Percentiles rank a stretch among this genome's conserved stretches.
phyloP scores from a whole-genome alignment of 2,888 invertebrate species.

The Ypsolopha scabrella region DNA sequence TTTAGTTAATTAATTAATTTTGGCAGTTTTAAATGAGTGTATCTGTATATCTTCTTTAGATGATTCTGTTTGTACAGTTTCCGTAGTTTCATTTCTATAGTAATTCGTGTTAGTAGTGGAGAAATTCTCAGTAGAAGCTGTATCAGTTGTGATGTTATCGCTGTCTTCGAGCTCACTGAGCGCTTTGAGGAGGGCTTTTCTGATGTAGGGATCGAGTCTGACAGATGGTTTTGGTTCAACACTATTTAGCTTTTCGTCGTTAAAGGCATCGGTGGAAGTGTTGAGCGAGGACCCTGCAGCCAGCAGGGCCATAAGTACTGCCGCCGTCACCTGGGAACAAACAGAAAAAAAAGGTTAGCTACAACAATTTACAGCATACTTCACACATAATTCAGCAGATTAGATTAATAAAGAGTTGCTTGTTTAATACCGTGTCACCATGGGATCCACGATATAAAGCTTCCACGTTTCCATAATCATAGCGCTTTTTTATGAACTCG shows the following conservation, averaged over 20 bases:
- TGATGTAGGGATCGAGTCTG: conserved; percentile 78
- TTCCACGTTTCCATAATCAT: conserved; percentile 43
- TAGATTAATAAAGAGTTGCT: conserved; percentile 9
- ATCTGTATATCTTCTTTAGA: conserved; percentile 57
- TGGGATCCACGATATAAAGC: conserved; percentile 16
- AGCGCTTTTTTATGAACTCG: conserved; percentile 33
- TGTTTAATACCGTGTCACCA: conserved; percentile 12
- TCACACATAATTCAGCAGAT: conserved; percentile 5
- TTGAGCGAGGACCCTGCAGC: conserved; percentile 36
- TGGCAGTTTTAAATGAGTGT: conserved; percentile 72
- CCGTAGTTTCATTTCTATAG: conserved; percentile 18
- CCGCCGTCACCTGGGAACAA: conserved; percentile 41
- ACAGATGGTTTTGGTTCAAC: conserved; percentile 65
- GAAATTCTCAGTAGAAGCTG: conserved; percentile 34
- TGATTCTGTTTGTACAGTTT: conserved; percentile 23
- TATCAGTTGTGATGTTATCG: conserved; percentile 49
- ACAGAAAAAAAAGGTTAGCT: conserved; percentile 14
- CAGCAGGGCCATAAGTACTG: conserved; percentile 31
- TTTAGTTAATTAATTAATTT: too few relatives aligned
- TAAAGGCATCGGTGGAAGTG: conserved; percentile 28
- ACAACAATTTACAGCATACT: conserved; percentile 1
- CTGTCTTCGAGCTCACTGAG: conserved; percentile 80
- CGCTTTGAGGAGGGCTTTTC: conserved; percentile 81
- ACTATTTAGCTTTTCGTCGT: conserved; percentile 45
- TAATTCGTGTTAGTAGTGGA: conserved; percentile 47